These are phyloP conservation scores for Automeris io DNA, from an alignment of 2,888 invertebrate genomes.

Conservation along the genomic window DNA sequence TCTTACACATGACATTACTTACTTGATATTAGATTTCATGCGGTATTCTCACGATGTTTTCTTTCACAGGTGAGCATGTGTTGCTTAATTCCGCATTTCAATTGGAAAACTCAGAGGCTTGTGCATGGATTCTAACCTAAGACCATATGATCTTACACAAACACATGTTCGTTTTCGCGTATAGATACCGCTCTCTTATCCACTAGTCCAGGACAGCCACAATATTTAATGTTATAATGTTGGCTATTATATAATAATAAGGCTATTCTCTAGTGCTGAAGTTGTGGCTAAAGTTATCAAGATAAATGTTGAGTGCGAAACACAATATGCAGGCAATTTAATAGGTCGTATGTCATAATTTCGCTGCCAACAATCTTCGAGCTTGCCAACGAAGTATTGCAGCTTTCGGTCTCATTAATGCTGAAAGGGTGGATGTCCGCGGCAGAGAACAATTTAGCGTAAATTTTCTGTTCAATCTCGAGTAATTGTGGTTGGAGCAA, in stretches of 20 bases:
- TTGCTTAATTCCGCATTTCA: too few species aligned
- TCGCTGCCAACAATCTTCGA: slow-evolving; percentile 7
- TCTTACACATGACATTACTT: too few species aligned
- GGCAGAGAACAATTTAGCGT: slow-evolving; percentile 15
- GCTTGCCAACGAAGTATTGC: neutral
- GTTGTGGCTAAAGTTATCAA: slow-evolving; percentile 21
- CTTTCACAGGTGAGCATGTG: too few species aligned
- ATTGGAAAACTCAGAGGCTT: too few species aligned
- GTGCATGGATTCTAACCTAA: too few species aligned
- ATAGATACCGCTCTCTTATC: too few species aligned
- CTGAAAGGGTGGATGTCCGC: slow-evolving; percentile 11
- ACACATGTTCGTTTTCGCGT: too few species aligned
- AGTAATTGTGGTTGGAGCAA: slow-evolving; percentile 9
- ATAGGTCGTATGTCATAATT: slow-evolving; percentile 21
- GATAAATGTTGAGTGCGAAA: slow-evolving; percentile 24
- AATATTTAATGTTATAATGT: too few species aligned
- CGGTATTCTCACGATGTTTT: too few species aligned
- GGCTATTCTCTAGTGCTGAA: slow-evolving; percentile 24
- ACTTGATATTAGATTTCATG: too few species aligned
- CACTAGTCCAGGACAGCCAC: too few species aligned
- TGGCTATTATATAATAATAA: slow-evolving; percentile 28
- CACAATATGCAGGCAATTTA: slow-evolving; percentile 24
- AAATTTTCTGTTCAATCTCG: slow-evolving; percentile 17
- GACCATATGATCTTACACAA: too few species aligned
- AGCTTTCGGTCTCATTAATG: slow-evolving; percentile 12